A percentile compares a stretch with the other conserved stretches of the same genome.
phyloP scores from a whole-genome alignment of 1,140 invertebrate species.

The Xylocopa sonorina region DNA sequence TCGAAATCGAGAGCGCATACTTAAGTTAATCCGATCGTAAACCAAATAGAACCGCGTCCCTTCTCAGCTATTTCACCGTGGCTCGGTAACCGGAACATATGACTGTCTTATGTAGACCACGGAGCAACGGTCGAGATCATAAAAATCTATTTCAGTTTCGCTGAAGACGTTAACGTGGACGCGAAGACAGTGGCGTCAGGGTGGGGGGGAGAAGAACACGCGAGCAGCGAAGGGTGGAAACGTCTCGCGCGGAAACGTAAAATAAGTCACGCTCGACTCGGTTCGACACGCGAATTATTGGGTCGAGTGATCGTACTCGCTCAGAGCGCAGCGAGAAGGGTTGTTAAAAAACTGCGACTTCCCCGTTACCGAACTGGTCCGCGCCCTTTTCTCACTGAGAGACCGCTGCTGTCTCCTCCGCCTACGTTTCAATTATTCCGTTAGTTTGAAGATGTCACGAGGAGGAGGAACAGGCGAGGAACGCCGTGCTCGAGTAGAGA shows the following conservation, averaged over 20 bases:
- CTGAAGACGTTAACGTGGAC: neutral
- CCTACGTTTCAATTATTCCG: slow-evolving; percentile 61
- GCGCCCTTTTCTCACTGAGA: neutral
- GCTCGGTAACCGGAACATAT: neutral
- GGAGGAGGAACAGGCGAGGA: slow-evolving; percentile 33
- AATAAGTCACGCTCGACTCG: slow-evolving; percentile 35
- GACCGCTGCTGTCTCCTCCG: no score
- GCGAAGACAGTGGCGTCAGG: neutral
- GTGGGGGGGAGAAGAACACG: no score
- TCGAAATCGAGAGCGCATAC: neutral
- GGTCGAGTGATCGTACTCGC: slow-evolving; percentile 54
- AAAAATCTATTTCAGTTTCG: slow-evolving; percentile 14
- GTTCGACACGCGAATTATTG: slow-evolving; percentile 57
- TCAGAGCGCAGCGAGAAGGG: slow-evolving; percentile 15
- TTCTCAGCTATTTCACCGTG: neutral
- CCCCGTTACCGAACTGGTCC: slow-evolving; percentile 17
- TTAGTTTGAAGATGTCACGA: slow-evolving; percentile 62
- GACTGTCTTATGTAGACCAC: neutral
- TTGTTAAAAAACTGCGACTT: slow-evolving; percentile 54
- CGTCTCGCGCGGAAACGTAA: neutral
- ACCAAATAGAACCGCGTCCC: neutral
- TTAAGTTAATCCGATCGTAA: neutral
- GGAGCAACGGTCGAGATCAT: neutral
- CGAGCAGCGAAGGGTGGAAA: no score
- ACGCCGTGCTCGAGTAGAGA: slow-evolving; percentile 60